Percentiles rank a stretch among this genome's conserved stretches.
phyloP scores from a whole-genome alignment of 1,140 invertebrate species.

The Leptopilina boulardi region DNA sequence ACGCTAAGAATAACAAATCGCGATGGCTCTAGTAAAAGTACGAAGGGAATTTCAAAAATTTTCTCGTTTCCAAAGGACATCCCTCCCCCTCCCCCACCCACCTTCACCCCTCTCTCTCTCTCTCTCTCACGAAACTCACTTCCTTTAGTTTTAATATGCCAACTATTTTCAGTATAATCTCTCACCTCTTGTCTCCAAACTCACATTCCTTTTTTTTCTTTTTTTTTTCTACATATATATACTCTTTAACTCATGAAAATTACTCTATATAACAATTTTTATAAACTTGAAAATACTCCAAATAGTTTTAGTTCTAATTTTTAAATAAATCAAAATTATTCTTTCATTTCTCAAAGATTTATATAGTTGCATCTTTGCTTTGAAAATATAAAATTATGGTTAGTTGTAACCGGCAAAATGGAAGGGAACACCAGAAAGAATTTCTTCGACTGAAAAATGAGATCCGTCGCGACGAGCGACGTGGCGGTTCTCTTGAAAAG shows the following conservation, averaged over 20 bases:
- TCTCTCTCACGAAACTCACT: too few species aligned
- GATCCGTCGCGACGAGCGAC: constrained; percentile 28
- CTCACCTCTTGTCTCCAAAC: neutral
- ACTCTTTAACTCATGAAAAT: neutral
- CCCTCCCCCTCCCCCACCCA: too few species aligned
- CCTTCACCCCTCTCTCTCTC: too few species aligned
- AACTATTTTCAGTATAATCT: constrained; percentile 4
- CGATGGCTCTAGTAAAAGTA: constrained; percentile 39
- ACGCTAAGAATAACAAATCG: constrained; percentile 48
- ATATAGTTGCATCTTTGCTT: constrained; percentile 25
- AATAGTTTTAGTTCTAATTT: neutral
- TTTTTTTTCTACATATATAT: neutral
- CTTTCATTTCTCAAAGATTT: neutral
- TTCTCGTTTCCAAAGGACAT: neutral
- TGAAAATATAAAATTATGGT: constrained; percentile 31
- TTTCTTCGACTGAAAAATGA: constrained; percentile 26
- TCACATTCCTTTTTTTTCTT: neutral
- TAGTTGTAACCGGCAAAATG: neutral
- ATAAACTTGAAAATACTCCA: neutral
- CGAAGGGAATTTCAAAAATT: constrained; percentile 45
- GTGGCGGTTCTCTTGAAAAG: constrained; percentile 1
- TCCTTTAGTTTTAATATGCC: constrained; percentile 6
- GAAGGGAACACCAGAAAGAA: neutral
- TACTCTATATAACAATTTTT: too few species aligned
- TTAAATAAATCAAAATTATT: constrained; percentile 8